Base-by-base conservation (phyloP, 1,140 invertebrate genomes). In the Galleria mellonella region DNA sequence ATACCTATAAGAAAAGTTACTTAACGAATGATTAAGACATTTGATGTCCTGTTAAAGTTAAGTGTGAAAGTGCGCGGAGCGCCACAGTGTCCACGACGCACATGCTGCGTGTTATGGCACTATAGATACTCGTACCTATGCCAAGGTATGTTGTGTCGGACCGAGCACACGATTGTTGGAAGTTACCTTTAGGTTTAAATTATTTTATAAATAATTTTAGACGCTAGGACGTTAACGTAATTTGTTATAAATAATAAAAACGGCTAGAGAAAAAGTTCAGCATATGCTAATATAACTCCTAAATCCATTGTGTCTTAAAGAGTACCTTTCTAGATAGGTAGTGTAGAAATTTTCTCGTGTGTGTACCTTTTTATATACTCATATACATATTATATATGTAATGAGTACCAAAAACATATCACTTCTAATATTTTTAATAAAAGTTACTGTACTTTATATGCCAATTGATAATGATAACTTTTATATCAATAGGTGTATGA, bases 151-250 rank as follows among this genome's bases (percentile, higher is more conserved):
- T 13, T n/a, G 43, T 43, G 45, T 51, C 54, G 32, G 37, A 49
- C 54, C 32, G 37, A 47, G 40, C 39, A 51, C 30, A 48, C n/a
- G 44, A 66, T 67, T 64, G 72, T 77, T 72, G 65, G 69, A 74
- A 81, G 81, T 84, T 84, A 84, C 81, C 81, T 84, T 77, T 79
- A 82, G 71, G 64, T 73, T 81, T 77, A 83, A 76, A 73, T 81
- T 71, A 83, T 79, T 83, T 77, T 77, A 69, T 74, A 72, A 47
- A 67, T 62, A 62, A 58, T 62, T 59, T 71, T 77, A 72, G 75
- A 72, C 64, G 65, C 67, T 83, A 81, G 64, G 71, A 70, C 51
- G 59, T 69, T 72, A 72, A 74, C 46, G 55, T 74, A 74, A 77
- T 75, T 77, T 76, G 78, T 83, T 81, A 71, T 55, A 62, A 60